phyloP scores from a whole-genome alignment of 1,140 invertebrate genomes.

The Drosophila sulfurigaster region DNA sequence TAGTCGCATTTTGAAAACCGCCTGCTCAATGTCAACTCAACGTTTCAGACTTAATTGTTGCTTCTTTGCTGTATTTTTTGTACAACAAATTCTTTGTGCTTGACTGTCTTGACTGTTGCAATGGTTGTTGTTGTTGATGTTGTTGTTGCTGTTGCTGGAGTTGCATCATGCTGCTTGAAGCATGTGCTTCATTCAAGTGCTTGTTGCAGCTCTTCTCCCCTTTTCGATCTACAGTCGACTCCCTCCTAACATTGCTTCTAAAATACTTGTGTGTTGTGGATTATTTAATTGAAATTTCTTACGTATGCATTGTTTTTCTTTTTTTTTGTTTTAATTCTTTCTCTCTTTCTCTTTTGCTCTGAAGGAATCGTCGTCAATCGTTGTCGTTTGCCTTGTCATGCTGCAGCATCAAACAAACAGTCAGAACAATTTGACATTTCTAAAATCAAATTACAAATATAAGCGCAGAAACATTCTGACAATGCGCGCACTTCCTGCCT shows the following conservation, averaged over 20 bases:
- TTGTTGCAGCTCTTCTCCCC: background rate
- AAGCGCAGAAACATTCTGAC: slow-evolving; percentile 71
- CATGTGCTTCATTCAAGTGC: slow-evolving; percentile 62
- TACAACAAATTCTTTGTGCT: slow-evolving; percentile 73
- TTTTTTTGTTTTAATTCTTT: slow-evolving; percentile 20
- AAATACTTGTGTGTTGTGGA: slow-evolving; percentile 13
- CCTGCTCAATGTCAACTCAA: slow-evolving; percentile 83
- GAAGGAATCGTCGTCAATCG: slow-evolving; percentile 46
- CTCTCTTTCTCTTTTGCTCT: slow-evolving; percentile 21
- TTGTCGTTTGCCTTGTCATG: slow-evolving; percentile 58
- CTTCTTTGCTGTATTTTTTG: slow-evolving; percentile 54
- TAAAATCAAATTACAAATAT: slow-evolving; percentile 84
- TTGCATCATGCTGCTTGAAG: slow-evolving; percentile 70
- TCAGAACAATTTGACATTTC: slow-evolving; percentile 81
- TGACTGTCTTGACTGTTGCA: slow-evolving; percentile 50
- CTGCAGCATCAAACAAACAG: slow-evolving; percentile 67
- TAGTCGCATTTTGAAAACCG: slow-evolving; percentile 81
- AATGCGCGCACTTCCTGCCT: slow-evolving; percentile 69
- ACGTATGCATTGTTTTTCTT: slow-evolving; percentile 12
- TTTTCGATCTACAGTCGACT: slow-evolving; percentile 9
- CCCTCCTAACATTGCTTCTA: slow-evolving; percentile 24
- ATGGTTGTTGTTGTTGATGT: slow-evolving; percentile 28
- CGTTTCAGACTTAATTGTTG: slow-evolving; percentile 82
- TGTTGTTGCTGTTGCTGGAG: slow-evolving; percentile 30
- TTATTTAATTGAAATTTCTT: slow-evolving; percentile 61